Conservation (phyloP, 2,888 invertebrate species). For the Tanypteryx hageni region DNA sequence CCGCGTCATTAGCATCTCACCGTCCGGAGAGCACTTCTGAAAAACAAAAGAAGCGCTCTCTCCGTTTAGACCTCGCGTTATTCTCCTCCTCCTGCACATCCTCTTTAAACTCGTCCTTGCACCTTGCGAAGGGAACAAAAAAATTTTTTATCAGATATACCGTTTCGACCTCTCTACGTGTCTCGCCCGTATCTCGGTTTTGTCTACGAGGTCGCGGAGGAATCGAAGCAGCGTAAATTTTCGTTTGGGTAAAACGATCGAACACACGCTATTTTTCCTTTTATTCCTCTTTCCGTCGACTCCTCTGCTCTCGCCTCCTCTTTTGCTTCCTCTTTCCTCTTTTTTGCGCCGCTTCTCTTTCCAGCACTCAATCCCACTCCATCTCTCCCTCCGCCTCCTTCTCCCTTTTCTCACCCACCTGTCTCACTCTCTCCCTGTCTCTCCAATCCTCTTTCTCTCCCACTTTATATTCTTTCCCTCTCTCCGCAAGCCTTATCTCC, state of each 20-base stretch:
- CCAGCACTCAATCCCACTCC: not conserved
- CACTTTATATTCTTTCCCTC: not conserved
- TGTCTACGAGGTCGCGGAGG: not conserved
- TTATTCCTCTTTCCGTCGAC: not conserved
- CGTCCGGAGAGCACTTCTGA: not conserved
- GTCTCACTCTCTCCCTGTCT: not conserved
- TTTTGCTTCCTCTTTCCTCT: not conserved
- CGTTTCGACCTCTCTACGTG: conserved; percentile 7
- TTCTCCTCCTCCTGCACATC: not conserved
- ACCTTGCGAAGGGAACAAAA: not conserved
- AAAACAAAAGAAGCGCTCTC: not conserved
- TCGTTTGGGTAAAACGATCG: not conserved
- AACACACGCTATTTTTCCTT: not conserved
- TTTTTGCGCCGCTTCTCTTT: not conserved
- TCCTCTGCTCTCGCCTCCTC: not conserved
- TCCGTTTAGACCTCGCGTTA: not conserved
- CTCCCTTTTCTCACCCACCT: not conserved
- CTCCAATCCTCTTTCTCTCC: not conserved
- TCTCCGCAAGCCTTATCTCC: not conserved
- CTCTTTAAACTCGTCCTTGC: not conserved
- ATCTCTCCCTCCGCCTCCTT: not conserved
- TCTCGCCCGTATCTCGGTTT: not conserved
- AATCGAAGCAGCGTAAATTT: not conserved
- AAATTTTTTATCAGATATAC: not conserved
- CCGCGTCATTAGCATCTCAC: not conserved